Evolutionary conservation across 2,888 invertebrate species (phyloP).

Genomic region (Erynnis tages): DNA sequence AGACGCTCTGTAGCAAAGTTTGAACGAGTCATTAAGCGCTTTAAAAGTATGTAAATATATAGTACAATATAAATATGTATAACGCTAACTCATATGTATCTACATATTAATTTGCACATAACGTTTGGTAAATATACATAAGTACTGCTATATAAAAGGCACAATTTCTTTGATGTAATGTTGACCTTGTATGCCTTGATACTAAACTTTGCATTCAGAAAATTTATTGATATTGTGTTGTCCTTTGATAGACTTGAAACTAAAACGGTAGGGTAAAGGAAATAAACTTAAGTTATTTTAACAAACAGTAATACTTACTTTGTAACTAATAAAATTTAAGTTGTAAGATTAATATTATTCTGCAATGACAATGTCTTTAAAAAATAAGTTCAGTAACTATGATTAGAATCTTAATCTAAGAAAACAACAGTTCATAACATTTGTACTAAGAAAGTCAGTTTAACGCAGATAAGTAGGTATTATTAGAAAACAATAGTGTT

Average conservation of each 20-base stretch:
- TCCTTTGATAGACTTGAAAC: too few species aligned
- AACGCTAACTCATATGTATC: constrained; percentile 32
- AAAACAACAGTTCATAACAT: constrained; percentile 11
- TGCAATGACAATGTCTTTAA: neutral
- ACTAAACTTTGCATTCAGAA: too few species aligned
- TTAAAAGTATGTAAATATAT: constrained; percentile 11
- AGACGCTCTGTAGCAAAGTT: constrained; percentile 11
- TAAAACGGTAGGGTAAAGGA: too few species aligned
- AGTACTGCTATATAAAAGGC: constrained; percentile 20
- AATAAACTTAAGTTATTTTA: too few species aligned
- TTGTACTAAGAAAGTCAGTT: constrained; percentile 20
- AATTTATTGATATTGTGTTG: too few species aligned
- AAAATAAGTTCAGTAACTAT: constrained; percentile 12
- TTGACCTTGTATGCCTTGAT: constrained; percentile 2
- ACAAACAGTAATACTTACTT: too few species aligned
- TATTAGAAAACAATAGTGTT: constrained; percentile 17
- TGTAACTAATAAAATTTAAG: too few species aligned
- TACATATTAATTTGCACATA: constrained; percentile 31
- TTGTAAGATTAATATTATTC: neutral
- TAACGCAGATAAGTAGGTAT: constrained; percentile 1
- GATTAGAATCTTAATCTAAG: constrained; percentile 10
- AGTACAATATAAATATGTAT: constrained; percentile 35
- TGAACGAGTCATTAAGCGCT: constrained; percentile 1
- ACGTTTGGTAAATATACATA: constrained; percentile 34
- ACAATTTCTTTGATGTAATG: constrained; percentile 19